phyloP scores from a whole-genome alignment of 2,113 vertebrate species.

The Sphyrna mokarran region DNA sequence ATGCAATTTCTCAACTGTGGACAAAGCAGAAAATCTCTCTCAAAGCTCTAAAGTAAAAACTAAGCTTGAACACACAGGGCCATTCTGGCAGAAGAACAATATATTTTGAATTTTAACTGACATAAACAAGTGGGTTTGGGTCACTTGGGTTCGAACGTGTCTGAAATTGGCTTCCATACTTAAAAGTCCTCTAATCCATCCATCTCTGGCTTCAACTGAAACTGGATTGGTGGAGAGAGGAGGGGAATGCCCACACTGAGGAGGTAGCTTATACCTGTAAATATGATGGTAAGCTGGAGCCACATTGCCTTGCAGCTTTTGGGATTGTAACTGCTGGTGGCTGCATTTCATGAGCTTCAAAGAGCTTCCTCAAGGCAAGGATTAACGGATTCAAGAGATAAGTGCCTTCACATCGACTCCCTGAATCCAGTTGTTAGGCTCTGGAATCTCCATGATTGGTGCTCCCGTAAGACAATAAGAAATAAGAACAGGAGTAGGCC shows the following conservation, averaged over 20 bases:
- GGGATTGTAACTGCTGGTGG: background rate
- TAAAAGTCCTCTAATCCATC: too few species aligned
- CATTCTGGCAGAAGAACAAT: background rate
- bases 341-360: background rate
- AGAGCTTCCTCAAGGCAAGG: background rate
- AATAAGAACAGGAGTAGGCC: too few species aligned
- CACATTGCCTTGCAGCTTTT: background rate
- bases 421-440: background rate
- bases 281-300: background rate
- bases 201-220: too few species aligned
- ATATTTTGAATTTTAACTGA: too few species aligned
- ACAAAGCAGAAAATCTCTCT: background rate
- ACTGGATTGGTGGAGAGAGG: too few species aligned
- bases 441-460: background rate
- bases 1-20: background rate
- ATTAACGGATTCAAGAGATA: background rate
- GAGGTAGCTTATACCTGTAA: too few species aligned
- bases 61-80: background rate
- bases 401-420: background rate
- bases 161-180: too few species aligned
- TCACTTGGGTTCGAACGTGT: too few species aligned
- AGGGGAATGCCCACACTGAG: too few species aligned
- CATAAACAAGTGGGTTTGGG: too few species aligned
- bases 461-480: too few species aligned
- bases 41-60: background rate